Base-by-base conservation (phyloP, 2,888 invertebrate species). In the Itoplectis maculator region DNA sequence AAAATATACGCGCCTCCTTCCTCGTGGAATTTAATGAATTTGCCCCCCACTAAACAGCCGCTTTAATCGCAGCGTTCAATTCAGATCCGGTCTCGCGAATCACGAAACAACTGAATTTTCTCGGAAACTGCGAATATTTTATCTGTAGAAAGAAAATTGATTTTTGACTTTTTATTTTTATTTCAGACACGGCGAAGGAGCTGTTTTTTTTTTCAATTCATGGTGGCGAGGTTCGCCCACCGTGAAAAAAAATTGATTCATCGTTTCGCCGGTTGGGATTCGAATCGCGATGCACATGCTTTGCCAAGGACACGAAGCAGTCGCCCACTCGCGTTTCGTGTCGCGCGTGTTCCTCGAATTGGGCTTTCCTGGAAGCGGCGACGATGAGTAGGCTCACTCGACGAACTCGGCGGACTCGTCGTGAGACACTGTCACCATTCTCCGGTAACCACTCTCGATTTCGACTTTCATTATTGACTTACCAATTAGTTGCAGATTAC, bases 261-360 rank as follows among this genome's bases (percentile, higher is more conserved):
- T 78, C 78, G 74, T 65, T 29, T 18, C 45, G 51, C 56, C 51
- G 11, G 3, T 77, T 66, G 13, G 45, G 45, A 74, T 66, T 79
- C 65, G 70, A 69, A 73, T 70, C 40, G 54, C 40, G 69, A 79
- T 66, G 18, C 69, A 47, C 47, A 49, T 35, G 45, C 3, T 29
- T 5, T 11, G 35, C 56, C 82, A 82, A 75, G 82, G 82, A 61
- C 79, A 61, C 42, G 29, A 29, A 5, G 3, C 29, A 61, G 70
- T 72, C 79, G 61, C 79, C 82, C 78, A 79, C 79, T 56, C 70
- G 47, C 42, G 65, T 59, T 59, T 61, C 47, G 37, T 45, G 35
- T 69, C 65, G 47, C 45, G 29, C 68, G 54, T 47, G 18, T 82
- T 79, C 79, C 20, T 76, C 75, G 79, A 82, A 82, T 66, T 54